phyloP scores from a whole-genome alignment of 1,140 invertebrate genomes.

The Hycleus cichorii region DNA sequence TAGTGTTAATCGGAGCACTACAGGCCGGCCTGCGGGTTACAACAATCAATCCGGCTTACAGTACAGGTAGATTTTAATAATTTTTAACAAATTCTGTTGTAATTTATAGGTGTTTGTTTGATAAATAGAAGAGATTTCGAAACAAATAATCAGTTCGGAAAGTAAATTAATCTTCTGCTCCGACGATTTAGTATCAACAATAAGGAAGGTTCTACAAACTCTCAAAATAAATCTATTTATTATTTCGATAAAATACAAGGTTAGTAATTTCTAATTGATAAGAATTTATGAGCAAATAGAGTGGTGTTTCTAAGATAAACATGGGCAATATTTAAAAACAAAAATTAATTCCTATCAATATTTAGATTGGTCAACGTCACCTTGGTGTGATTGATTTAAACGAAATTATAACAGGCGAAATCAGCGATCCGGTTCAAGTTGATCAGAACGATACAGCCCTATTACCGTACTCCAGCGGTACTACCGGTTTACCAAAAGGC shows the following conservation, averaged over 20 bases:
- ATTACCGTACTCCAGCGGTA: conserved; percentile 69
- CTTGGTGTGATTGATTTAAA: conserved; percentile 7
- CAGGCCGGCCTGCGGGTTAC: conserved; percentile 63
- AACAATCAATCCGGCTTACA: conserved; percentile 74
- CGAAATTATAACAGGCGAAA: neutral
- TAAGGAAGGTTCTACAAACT: conserved; percentile 41
- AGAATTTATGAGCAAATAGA: neutral
- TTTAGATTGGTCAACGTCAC: neutral
- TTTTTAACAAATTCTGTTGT: neutral
- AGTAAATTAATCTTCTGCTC: conserved; percentile 61
- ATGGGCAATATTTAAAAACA: neutral
- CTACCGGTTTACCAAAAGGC: conserved; percentile 81
- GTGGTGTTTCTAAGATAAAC: neutral
- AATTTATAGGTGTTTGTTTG: neutral
- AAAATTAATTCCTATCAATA: neutral
- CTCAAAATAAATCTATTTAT: conserved; percentile 10
- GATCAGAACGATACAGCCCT: conserved; percentile 40
- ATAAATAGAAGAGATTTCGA: conserved; percentile 43
- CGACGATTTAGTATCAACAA: conserved; percentile 42
- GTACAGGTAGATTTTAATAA: conserved; percentile 49
- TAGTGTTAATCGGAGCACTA: conserved; percentile 56
- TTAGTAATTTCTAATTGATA: conserved; percentile 33
- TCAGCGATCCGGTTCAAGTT: neutral
- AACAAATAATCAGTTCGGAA: conserved; percentile 55
- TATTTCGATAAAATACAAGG: neutral